Evolutionary conservation across 2,797 vertebrate species (phyloP), one percentile per base, ranked within the genome.

Genomic region (Thalassophryne amazonica): DNA sequence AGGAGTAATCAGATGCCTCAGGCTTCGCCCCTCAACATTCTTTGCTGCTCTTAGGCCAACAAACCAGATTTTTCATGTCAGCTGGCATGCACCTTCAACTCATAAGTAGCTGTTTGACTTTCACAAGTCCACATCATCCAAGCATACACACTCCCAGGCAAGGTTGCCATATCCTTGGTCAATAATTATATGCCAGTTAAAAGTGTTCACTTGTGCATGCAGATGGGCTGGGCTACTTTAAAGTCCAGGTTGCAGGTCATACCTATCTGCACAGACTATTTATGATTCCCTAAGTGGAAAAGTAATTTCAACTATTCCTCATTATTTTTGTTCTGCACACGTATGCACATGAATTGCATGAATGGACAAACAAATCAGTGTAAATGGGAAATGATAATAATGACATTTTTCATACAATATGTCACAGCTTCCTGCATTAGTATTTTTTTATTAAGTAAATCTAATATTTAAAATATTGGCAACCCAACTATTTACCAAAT

Each of bases 61-160:
- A 80, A 82, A 86, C 80, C 91, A 92, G 89, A 90, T 92, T 92
- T 89, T 84, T 89, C 85, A 89, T 83, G 90, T 92, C 90, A 90
- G 84, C 84, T 88, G 86, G 86, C 81, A 84, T 81, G 83, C 87
- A 88, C 86, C 87, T 89, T 85, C 88, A 84, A 80, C 83, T 88
- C 85, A 82, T 86, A 91, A 92, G 90, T 91, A 90, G 82, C 80
- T 87, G 80, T 91, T 92, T 91, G 91, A 92, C 91, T 92, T 92
- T 92, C 91, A 89, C 84, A 88, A 90, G 87, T 92, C 88, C 86
- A 46, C 79, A 83, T 84, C 84, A 86, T 83, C 73, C 75, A 60
- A 64, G 76, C 78, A 65, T 66, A 72, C 68, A 60, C 83, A 81
- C 88, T 89, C 73, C 65, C 79, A 81, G 76, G 81, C 88, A 92